phyloP scores from a whole-genome alignment of 2,888 invertebrate genomes.

The Drosophila hamatofila region DNA sequence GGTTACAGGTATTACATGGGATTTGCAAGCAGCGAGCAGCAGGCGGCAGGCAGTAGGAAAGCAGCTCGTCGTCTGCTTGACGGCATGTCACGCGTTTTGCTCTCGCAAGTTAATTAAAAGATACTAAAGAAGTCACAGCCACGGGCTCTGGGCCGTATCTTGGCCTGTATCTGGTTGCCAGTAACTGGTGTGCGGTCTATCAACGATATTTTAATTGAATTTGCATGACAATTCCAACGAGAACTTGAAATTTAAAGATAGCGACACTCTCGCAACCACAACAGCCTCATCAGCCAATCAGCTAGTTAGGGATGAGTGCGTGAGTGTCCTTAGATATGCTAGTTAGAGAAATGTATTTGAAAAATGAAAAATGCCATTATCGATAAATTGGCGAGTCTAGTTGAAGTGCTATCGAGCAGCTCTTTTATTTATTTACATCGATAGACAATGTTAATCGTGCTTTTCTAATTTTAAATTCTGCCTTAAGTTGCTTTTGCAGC shows the following conservation, averaged over 20 bases:
- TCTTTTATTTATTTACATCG: background rate
- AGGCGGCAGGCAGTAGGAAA: background rate
- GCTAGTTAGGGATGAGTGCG: slow-evolving; percentile 3
- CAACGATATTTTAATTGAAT: slow-evolving; percentile 74
- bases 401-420: background rate
- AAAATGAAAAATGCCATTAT: background rate
- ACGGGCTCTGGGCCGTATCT: slow-evolving; percentile 18
- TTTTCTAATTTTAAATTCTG: background rate
- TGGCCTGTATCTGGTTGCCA: slow-evolving; percentile 24
- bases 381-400: background rate
- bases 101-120: slow-evolving; percentile 79
- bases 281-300: slow-evolving; percentile 38
- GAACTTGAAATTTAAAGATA: slow-evolving; percentile 46
- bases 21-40: slow-evolving; percentile 34
- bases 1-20: slow-evolving; percentile 59
- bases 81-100: slow-evolving; percentile 55
- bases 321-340: background rate
- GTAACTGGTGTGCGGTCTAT: slow-evolving; percentile 29
- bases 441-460: background rate
- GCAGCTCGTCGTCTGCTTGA: slow-evolving; percentile 34
- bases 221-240: slow-evolving; percentile 73
- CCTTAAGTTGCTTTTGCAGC: slow-evolving; percentile 15
- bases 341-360: background rate
- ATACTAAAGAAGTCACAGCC: slow-evolving; percentile 78
- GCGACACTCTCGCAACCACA: slow-evolving; percentile 29